Evolutionary conservation across 2,797 vertebrate species (phyloP), one percentile per base, ranked within the genome.

Genomic region (Odontamblyopus rebecca): DNA sequence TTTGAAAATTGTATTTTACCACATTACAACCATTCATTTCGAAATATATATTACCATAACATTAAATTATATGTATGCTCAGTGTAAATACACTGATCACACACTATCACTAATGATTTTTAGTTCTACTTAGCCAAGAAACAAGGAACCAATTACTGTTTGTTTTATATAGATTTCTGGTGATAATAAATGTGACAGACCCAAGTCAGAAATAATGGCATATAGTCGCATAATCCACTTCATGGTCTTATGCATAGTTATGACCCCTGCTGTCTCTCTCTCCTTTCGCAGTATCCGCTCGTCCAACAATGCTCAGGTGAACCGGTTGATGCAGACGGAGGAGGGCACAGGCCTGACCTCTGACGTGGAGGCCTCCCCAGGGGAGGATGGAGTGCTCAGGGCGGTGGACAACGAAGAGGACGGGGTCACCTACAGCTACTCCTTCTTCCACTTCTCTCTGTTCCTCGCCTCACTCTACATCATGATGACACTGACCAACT

Each of bases 401-500:
- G 95, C 94, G 0, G 92, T 96, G 0, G 97, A 99, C 93, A 96
- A 99, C 0, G 97, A 99, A 83, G 96, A 96, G 87, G 97, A 98
- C 0, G 74, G 86, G 0, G 98, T 99, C 77, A 89, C 93, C 77
- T 99, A 99, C 88, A 97, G 72, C 91, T 99, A 99, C 88, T 95
- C 92, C 68, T 96, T 97, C 89, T 99, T 99, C 93, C 97, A 99
- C 90, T 94, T 98, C 77, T 96, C 96, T 86, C 95, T 99, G 32
- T 88, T 94, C 38, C 91, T 99, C 2, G 97, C 97, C 16, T 96
- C 97, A 0, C 91, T 99, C 60, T 97, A 99, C 90, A 95, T 98
- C 87, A 99, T 98, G 98, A 99, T 99, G 98, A 99, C 97, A 0
- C 96, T 99, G 76, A 99, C 98, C 86, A 98, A 97, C 94, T 99